Conservation (phyloP, 1,140 invertebrate genomes). For the Thaumetopoea pityocampa region DNA sequence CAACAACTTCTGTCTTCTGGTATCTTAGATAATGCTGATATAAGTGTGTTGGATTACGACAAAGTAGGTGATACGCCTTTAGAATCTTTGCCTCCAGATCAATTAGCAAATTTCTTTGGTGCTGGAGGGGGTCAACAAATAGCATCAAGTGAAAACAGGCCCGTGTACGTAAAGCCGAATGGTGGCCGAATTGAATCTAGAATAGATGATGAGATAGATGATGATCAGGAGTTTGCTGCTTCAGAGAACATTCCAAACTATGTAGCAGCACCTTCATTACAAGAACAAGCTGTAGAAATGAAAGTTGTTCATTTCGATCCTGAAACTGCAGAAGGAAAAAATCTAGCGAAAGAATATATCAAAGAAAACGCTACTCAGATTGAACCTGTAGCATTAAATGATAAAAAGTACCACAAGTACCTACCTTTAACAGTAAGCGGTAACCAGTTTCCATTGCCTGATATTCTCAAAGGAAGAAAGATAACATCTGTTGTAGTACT, state of each 20-base stretch:
- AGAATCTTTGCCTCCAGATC: constrained; percentile 89
- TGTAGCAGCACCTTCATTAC: constrained; percentile 61
- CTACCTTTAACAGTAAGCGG: constrained; percentile 89
- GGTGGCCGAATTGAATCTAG: constrained; percentile 76
- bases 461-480: constrained; percentile 83
- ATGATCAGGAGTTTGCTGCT: constrained; percentile 60
- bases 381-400: constrained; percentile 83
- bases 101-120: constrained; percentile 88
- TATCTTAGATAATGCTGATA: constrained; percentile 90
- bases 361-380: constrained; percentile 83
- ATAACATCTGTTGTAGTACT: constrained; percentile 89
- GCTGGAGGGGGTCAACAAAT: constrained; percentile 83
- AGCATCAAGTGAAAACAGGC: constrained; percentile 81
- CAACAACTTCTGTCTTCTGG: constrained; percentile 89
- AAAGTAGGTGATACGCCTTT: constrained; percentile 91
- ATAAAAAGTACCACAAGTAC: constrained; percentile 87
- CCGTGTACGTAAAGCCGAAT: constrained; percentile 79
- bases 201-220: constrained; percentile 71
- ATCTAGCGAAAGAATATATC: constrained; percentile 83
- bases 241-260: constrained; percentile 65
- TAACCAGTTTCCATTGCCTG: constrained; percentile 88
- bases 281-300: constrained; percentile 83
- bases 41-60: constrained; percentile 90
- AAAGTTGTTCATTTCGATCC: constrained; percentile 90
- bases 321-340: constrained; percentile 82